These are phyloP conservation scores for Rhorus exstirpatorius DNA, from an alignment of 2,888 invertebrate genomes.

Conservation along the genomic window DNA sequence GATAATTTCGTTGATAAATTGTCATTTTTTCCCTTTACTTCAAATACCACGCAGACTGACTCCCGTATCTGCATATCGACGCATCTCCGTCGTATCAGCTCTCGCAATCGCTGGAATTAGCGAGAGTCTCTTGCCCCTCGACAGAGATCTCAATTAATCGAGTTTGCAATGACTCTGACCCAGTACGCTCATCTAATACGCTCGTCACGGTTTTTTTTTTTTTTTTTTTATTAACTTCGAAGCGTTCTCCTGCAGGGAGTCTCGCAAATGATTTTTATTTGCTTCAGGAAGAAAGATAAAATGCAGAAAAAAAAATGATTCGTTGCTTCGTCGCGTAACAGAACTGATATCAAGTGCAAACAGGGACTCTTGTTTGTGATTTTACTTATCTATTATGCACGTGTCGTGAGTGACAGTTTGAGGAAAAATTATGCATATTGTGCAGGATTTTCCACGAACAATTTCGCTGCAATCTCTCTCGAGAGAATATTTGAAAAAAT, in stretches of 20 bases:
- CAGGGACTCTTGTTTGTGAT: slow-evolving; percentile 43
- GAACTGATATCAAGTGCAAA: slow-evolving; percentile 56
- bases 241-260: not conserved
- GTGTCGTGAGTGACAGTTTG: slow-evolving; percentile 51
- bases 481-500: not conserved
- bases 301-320: slow-evolving; percentile 9
- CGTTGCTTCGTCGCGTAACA: slow-evolving; percentile 36
- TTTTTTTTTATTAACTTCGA: not conserved
- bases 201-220: slow-evolving; percentile 36
- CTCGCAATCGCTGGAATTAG: not conserved
- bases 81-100: slow-evolving; percentile 54
- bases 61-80: slow-evolving; percentile 7
- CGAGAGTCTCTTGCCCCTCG: slow-evolving; percentile 42
- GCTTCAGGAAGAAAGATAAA: not conserved
- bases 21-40: not conserved
- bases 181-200: slow-evolving; percentile 38
- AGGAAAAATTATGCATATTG: slow-evolving; percentile 20
- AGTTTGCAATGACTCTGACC: slow-evolving; percentile 63
- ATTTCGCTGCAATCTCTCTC: slow-evolving; percentile 1
- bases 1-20: not conserved
- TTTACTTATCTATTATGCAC: slow-evolving; percentile 56
- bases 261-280: not conserved
- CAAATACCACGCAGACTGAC: not conserved
- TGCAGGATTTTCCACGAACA: not conserved
- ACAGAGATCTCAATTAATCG: slow-evolving; percentile 61